Percentiles rank a stretch among this genome's conserved stretches.
Conservation (phyloP, 2,113 vertebrate genomes). For the Stomatorhinus ivindoensis region DNA sequence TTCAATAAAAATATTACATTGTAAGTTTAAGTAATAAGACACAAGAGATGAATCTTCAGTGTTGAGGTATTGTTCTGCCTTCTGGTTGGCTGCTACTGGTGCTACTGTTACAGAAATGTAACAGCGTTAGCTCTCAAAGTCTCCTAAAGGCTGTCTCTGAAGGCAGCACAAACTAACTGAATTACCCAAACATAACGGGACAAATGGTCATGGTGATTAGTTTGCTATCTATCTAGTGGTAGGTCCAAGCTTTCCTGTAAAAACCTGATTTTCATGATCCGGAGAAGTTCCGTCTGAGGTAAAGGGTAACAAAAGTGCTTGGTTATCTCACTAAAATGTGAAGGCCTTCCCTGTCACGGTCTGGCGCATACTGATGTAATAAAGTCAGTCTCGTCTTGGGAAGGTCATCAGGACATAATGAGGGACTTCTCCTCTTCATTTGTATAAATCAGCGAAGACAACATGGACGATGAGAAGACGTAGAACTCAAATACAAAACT, state of each 20-base stretch:
- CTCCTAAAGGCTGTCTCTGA: neutral
- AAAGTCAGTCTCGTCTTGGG: neutral
- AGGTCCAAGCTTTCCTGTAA: neutral
- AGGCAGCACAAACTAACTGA: neutral
- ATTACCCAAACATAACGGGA: neutral
- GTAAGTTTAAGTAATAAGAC: neutral
- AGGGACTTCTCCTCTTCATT: slow-evolving; percentile 54
- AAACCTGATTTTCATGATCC: neutral
- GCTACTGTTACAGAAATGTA: neutral
- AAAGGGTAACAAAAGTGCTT: neutral
- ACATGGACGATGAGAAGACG: slow-evolving; percentile 60
- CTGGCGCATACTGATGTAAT: neutral
- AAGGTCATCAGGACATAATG: slow-evolving; percentile 50
- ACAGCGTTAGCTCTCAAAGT: neutral
- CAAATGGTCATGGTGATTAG: neutral
- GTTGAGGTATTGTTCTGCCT: neutral
- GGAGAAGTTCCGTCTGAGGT: neutral
- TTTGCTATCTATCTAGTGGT: neutral
- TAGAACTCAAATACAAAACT: slow-evolving; percentile 57
- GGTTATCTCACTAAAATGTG: neutral
- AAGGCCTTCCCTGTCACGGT: neutral
- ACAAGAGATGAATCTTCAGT: neutral
- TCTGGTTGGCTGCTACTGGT: neutral
- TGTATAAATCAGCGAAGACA: slow-evolving; percentile 51
- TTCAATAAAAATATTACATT: neutral